Evolutionary conservation across 2,888 invertebrate species (phyloP).

Genomic region (Leptopterna dolabrata): DNA sequence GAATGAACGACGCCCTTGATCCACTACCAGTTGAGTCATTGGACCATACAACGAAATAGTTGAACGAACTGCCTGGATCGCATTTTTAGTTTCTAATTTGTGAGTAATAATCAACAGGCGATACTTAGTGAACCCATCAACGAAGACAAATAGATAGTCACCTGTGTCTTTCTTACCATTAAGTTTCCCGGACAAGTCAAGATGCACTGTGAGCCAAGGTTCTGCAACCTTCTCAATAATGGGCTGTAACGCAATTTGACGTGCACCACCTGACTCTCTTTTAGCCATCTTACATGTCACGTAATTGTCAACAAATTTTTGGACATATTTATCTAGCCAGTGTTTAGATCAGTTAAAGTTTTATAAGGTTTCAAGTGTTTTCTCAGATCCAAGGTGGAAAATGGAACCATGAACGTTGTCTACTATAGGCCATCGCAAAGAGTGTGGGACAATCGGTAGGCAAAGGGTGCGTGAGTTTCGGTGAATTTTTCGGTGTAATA

Average conservation of each 20-base stretch:
- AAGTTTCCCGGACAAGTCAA: conserved; percentile 63
- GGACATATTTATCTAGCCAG: conserved; percentile 60
- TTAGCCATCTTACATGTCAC: conserved; percentile 65
- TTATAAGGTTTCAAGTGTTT: conserved; percentile 40
- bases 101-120: conserved; percentile 48
- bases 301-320: conserved; percentile 65
- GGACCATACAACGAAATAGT: conserved; percentile 58
- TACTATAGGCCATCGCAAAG: conserved; percentile 64
- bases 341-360: conserved; percentile 43
- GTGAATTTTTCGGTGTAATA: conserved; percentile 60
- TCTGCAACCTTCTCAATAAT: conserved; percentile 64
- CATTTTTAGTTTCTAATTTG: conserved; percentile 63
- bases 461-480: conserved; percentile 55
- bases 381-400: conserved; percentile 44
- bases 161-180: conserved; percentile 63
- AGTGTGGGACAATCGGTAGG: conserved; percentile 37
- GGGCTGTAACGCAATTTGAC: conserved; percentile 64
- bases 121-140: conserved; percentile 60
- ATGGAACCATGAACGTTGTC: conserved; percentile 60
- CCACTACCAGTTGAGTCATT: conserved; percentile 58
- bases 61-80: conserved; percentile 55
- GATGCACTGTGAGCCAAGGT: conserved; percentile 65
- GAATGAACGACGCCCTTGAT: conserved; percentile 50
- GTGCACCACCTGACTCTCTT: conserved; percentile 63
- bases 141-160: conserved; percentile 63